A percentile compares a stretch with the other conserved stretches of the same genome.
Evolutionary conservation across 2,113 vertebrate species (phyloP).

Genomic region (Todiramphus saurophagus): DNA sequence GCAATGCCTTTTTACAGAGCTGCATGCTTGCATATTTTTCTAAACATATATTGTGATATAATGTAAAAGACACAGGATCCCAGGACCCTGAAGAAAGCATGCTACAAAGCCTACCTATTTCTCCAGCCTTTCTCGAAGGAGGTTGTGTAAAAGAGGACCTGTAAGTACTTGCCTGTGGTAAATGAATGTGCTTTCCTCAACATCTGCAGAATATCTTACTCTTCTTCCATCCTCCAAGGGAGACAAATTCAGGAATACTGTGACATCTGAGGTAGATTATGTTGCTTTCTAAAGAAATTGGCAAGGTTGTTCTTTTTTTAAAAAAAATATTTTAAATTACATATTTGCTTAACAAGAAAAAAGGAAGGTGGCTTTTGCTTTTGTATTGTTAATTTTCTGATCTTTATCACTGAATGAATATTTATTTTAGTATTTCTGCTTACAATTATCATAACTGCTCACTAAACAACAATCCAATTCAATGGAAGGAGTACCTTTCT

Average conservation of each 20-base stretch:
- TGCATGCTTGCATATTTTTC: neutral
- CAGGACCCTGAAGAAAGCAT: neutral
- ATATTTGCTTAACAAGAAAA: neutral
- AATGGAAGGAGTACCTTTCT: neutral
- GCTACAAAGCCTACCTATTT: neutral
- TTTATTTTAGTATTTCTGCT: neutral
- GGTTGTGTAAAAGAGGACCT: neutral
- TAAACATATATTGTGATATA: neutral
- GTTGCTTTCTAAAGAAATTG: neutral
- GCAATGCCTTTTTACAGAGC: neutral
- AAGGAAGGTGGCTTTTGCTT: neutral
- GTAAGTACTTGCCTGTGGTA: neutral
- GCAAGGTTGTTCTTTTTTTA: neutral
- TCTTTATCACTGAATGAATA: neutral
- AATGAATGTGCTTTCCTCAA: neutral
- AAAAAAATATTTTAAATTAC: neutral
- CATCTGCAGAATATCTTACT: neutral
- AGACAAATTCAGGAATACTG: neutral
- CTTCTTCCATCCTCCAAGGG: neutral
- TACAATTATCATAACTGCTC: neutral
- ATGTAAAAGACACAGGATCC: neutral
- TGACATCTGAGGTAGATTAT: neutral
- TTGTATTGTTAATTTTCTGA: neutral
- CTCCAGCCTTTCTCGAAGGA: neutral
- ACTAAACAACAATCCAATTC: neutral